Base-by-base conservation (phyloP, 2,888 invertebrate species). In the Lamellibrachia columna region DNA sequence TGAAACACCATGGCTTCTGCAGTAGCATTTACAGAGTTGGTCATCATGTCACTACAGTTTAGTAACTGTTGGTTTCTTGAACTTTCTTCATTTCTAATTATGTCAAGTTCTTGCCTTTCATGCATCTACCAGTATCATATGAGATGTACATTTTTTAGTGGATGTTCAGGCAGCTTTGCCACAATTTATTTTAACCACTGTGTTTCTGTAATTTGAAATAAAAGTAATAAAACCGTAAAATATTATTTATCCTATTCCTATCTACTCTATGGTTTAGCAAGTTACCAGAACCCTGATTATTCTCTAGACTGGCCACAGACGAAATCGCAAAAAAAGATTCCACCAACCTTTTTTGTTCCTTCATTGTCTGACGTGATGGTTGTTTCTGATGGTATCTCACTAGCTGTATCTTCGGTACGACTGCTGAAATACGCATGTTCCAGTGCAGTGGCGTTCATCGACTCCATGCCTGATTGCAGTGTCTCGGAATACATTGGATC, bases 381-480 rank as follows among this genome's bases (percentile, higher is more conserved):
- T 75, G 75, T 15, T 22, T 75, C 22, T 22, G 75, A 11, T 0
- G 75, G 22, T 4, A n/a, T 75, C 75, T 75, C 15, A 75, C 75
- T 75, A n/a, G 75, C 22, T 6, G 22, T 75, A n/a, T 22, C 75
- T 6, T 75, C 75, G n/a, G 15, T 75, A n/a, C 75, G 75, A 75
- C 75, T 75, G 75, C 75, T 75, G 75, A 75, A 75, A n/a, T 75
- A 75, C 15, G 75, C 75, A 22, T 75, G 75, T n/a, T 75, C 75
- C 75, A 75, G 75, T 6, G 75, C 75, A 75, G 75, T 75, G 75
- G 75, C 75, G 15, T 15, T 75, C 75, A 75, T 75, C 22, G 75
- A 75, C 22, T 75, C 75, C 75, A 75, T 22, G 22, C n/a, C 75
- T 15, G 75, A 15, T 22, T 15, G 75, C 75, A 75, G 15, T 75